phyloP scores from a whole-genome alignment of 92 coral and sea anemone genomes.

The Epizoanthus scotinus region DNA sequence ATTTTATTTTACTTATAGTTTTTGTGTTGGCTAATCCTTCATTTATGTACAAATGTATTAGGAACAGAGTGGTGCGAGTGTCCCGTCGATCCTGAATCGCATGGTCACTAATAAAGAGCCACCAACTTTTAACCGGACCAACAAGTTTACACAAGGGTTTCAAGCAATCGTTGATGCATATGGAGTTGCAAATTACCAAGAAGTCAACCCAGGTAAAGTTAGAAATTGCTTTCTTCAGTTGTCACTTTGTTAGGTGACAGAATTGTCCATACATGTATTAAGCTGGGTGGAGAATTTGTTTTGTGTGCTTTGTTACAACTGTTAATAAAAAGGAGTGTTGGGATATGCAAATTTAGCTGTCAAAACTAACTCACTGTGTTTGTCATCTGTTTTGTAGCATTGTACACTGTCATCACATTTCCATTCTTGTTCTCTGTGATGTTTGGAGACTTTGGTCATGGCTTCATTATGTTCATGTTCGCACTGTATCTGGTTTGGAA shows the following conservation, averaged over 20 bases:
- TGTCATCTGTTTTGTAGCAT: conserved; percentile 55
- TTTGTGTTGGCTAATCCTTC: not conserved
- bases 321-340: too few species aligned
- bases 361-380: not conserved
- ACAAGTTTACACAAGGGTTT: conserved; percentile 95
- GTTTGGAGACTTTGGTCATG: conserved; percentile 99
- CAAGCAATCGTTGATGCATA: conserved; percentile 96
- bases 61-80: conserved; percentile 94
- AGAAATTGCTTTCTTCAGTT: not conserved
- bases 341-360: not conserved
- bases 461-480: conserved; percentile 89
- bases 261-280: too few species aligned
- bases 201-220: conserved; percentile 92
- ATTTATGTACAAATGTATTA: conserved; percentile 12
- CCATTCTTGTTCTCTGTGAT: conserved; percentile 97
- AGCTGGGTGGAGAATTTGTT: not conserved
- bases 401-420: conserved; percentile 89
- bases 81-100: conserved; percentile 96
- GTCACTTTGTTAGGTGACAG: not conserved
- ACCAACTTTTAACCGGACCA: conserved; percentile 96
- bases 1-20: not conserved
- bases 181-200: conserved; percentile 97
- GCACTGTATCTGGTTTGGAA: conserved; percentile 82
- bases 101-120: conserved; percentile 92
- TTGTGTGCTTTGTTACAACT: not conserved